phyloP scores from a whole-genome alignment of 2,888 invertebrate species.

The Athalia rosae region DNA sequence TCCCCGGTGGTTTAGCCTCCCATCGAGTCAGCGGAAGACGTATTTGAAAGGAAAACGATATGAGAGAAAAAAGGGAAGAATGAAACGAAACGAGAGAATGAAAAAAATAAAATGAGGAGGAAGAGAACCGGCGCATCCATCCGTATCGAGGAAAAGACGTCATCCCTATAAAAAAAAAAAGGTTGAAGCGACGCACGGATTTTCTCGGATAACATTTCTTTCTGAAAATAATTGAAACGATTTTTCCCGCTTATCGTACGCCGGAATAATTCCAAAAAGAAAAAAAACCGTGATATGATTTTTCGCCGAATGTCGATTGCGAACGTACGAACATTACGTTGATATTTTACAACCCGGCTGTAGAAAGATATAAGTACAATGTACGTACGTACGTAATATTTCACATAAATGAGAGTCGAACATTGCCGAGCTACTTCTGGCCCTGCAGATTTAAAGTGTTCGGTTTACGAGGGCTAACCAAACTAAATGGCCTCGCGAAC shows the following conservation, averaged over 20 bases:
- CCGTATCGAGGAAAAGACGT: slow-evolving; percentile 7
- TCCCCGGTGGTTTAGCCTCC: slow-evolving; percentile 23
- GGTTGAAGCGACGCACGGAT: background rate
- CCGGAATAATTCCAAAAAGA: background rate
- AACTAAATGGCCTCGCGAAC: slow-evolving; percentile 41
- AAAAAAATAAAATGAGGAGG: background rate
- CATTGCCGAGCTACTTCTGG: background rate
- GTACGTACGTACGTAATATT: background rate
- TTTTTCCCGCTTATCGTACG: background rate
- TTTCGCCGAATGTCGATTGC: background rate
- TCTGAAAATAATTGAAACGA: background rate
- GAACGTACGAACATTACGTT: too few species aligned
- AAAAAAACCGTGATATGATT: background rate
- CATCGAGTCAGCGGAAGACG: background rate
- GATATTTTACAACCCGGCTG: background rate
- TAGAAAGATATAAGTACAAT: background rate
- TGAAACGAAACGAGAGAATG: background rate
- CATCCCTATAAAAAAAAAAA: background rate
- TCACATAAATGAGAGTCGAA: background rate
- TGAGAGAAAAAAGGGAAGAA: background rate
- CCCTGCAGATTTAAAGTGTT: slow-evolving; percentile 21
- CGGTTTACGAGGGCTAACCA: slow-evolving; percentile 41
- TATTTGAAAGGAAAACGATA: background rate
- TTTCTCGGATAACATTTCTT: slow-evolving; percentile 3
- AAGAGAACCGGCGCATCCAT: slow-evolving; percentile 25